Conservation (phyloP, 2,888 invertebrate genomes). For the Philopedon plagiatum region DNA sequence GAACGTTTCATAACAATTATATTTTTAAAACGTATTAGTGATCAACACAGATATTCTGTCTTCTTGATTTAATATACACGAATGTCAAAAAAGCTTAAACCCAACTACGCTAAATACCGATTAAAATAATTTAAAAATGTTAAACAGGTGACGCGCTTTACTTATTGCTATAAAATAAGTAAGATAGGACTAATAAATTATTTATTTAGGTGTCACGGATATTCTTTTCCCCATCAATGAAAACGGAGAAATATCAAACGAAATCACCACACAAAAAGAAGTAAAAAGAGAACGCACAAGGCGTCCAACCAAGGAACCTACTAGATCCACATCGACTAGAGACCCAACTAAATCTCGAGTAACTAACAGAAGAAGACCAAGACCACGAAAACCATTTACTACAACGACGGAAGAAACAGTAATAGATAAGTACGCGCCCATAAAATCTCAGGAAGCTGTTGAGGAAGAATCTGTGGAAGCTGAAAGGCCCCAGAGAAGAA, state of each 20-base stretch:
- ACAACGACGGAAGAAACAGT: slow-evolving; percentile 53
- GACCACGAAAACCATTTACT: slow-evolving; percentile 53
- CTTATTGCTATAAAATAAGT: no score
- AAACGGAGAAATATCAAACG: slow-evolving; percentile 56
- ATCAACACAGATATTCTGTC: no score
- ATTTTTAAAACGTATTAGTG: no score
- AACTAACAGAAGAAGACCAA: slow-evolving; percentile 53
- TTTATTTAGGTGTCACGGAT: slow-evolving; percentile 32
- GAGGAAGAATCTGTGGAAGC: slow-evolving; percentile 53
- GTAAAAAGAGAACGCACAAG: slow-evolving; percentile 36
- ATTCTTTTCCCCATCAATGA: slow-evolving; percentile 41
- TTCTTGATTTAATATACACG: no score
- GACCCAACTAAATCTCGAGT: slow-evolving; percentile 51
- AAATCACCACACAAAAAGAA: slow-evolving; percentile 57
- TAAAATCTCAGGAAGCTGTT: slow-evolving; percentile 57
- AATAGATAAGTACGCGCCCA: slow-evolving; percentile 57
- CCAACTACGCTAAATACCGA: no score
- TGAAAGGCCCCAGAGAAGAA: slow-evolving; percentile 53
- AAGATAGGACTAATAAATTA: background rate
- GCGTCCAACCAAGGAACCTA: slow-evolving; percentile 49
- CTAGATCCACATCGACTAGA: slow-evolving; percentile 38
- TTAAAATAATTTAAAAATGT: no score
- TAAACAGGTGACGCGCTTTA: no score
- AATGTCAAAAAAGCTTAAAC: no score
- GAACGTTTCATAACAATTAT: no score